Conservation (phyloP, 2,888 invertebrate genomes). For the Tinea semifulvella region DNA sequence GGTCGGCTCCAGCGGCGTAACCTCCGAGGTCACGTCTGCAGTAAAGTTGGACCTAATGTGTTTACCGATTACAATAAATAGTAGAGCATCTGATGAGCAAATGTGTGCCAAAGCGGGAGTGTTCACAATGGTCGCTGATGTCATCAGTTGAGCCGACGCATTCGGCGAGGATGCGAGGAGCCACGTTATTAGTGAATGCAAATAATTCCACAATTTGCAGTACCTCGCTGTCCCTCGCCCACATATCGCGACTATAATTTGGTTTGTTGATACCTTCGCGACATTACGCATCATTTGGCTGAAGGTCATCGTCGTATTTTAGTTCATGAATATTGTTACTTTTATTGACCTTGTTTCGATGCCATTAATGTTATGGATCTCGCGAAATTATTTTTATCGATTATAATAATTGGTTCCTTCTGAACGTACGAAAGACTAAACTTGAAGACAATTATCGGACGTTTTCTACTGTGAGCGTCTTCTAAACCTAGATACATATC, state of each 20-base stretch:
- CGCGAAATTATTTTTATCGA: conserved; percentile 1
- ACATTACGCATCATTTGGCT: conserved; percentile 12
- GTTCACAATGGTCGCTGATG: conserved; percentile 11
- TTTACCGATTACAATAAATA: conserved; percentile 13
- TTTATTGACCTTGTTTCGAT: conserved; percentile 12
- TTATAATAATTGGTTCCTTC: too few relatives aligned
- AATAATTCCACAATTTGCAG: conserved; percentile 8
- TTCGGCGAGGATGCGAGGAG: neutral
- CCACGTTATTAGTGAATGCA: conserved; percentile 2
- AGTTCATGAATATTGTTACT: conserved; percentile 5
- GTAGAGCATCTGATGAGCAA: conserved; percentile 13
- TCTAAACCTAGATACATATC: too few relatives aligned
- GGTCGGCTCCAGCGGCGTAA: neutral
- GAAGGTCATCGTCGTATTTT: conserved; percentile 12
- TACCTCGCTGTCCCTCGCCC: neutral
- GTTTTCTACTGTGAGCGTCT: too few relatives aligned
- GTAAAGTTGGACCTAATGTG: conserved; percentile 9
- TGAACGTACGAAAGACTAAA: too few relatives aligned
- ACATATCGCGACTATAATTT: conserved; percentile 6
- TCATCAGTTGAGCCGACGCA: conserved; percentile 10
- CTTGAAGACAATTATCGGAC: too few relatives aligned
- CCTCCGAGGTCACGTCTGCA: conserved; percentile 2
- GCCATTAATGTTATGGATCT: conserved; percentile 3
- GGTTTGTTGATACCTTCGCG: conserved; percentile 11
- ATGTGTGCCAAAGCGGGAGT: conserved; percentile 10